Base-by-base conservation (phyloP, 2,797 vertebrate genomes). In the Peromyscus eremicus region DNA sequence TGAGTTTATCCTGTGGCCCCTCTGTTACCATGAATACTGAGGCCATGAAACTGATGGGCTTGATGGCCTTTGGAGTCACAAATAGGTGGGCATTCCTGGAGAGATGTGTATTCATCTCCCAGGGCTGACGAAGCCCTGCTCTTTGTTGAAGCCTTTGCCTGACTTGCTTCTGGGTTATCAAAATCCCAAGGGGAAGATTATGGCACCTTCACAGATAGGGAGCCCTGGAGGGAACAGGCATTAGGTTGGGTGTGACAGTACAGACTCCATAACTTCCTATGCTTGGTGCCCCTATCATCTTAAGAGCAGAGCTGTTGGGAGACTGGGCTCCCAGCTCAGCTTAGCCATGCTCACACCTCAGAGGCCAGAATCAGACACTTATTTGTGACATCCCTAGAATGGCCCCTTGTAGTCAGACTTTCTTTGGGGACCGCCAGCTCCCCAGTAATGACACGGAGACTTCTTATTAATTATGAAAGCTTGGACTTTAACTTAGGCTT, bases 201-300 rank as follows among this genome's bases (percentile, higher is more conserved):
- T 29, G 16, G 34, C 32, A 43, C 40, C 55, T 75, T 57, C 23
- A 2, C 5, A 9, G 32, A n/a, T 46, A 6, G 21, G 14, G 11
- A 25, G 27, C 14, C 25, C 57, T 46, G 1, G 14, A 52, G 34
- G 32, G 19, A 32, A 7, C 25, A 66, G 34, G 11, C 19, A 23
- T 5, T 23, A 29, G 7, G 12, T 3, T 32, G 8, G 16, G 9
- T 32, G 34, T 0, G 10, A 5, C 2, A 29, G 32, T 70, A 25
- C 2, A 17, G 37, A 40, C 19, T 34, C n/a, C 8, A 68, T 14
- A 21, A 77, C 57, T 34, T 11, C 40, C 37, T n/a, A 16, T 37
- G 17, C 27, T 52, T 16, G 37, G 2, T 8, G 5, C 9, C 52
- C 52, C 70, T 64, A 23, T 37, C 66, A 32, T 4, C 29, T 37